phyloP scores from a whole-genome alignment of 2,888 invertebrate genomes.

The Neoitamus cyanurus region DNA sequence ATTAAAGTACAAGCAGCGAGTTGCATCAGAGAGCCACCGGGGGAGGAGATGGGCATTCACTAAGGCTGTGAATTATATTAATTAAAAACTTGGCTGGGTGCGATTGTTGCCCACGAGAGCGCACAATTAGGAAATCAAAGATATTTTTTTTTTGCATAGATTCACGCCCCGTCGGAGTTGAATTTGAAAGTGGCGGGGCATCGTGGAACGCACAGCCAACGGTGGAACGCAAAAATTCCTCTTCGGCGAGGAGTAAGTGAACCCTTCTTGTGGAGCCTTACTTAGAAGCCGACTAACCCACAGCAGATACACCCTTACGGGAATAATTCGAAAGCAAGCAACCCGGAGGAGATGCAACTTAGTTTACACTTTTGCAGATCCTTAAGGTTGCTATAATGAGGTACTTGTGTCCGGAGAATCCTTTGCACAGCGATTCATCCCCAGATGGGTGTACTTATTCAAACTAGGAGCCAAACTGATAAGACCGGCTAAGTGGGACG shows the following conservation, averaged over 20 bases:
- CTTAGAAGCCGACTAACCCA: slow-evolving; percentile 5
- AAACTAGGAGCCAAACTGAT: slow-evolving; percentile 21
- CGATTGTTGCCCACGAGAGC: slow-evolving; percentile 7
- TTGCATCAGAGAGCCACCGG: not conserved
- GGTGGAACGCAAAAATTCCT: not conserved
- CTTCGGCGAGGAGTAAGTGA: not conserved
- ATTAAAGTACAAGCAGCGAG: not conserved
- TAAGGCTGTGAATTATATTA: slow-evolving; percentile 8
- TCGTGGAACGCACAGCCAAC: not conserved
- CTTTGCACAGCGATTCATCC: slow-evolving; percentile 25
- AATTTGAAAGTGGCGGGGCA: slow-evolving; percentile 8
- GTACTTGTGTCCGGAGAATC: slow-evolving; percentile 41
- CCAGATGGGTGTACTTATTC: not conserved
- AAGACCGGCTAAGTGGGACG: slow-evolving; percentile 11
- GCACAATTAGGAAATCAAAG: slow-evolving; percentile 27
- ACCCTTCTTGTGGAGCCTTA: not conserved
- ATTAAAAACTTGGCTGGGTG: slow-evolving; percentile 23
- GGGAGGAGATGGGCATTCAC: not conserved
- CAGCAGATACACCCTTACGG: not conserved
- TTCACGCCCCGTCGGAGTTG: slow-evolving; percentile 13
- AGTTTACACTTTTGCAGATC: slow-evolving; percentile 45
- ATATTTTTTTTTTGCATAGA: slow-evolving; percentile 6
- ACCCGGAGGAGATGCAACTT: slow-evolving; percentile 32
- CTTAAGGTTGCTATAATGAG: slow-evolving; percentile 39
- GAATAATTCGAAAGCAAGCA: slow-evolving; percentile 9